Evolutionary conservation across 1,140 invertebrate species (phyloP).

Genomic region (Drosophila littoralis): DNA sequence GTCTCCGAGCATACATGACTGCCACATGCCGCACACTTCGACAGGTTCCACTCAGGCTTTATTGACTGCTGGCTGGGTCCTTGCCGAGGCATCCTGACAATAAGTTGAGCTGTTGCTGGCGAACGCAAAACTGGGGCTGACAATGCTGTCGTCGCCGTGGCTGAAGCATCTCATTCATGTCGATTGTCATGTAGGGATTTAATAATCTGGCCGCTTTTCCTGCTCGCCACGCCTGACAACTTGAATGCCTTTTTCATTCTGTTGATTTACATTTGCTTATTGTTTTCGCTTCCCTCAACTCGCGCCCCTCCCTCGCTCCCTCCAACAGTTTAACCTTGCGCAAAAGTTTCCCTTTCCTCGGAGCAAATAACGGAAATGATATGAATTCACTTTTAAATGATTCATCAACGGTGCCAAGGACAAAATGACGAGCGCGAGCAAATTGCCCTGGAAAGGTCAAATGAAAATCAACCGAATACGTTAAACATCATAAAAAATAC

Average conservation of each 20-base stretch:
- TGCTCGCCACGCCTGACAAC: conserved; percentile 47
- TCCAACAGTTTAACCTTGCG: neutral
- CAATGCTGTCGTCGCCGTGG: conserved; percentile 57
- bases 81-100: conserved; percentile 26
- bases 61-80: conserved; percentile 44
- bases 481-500: conserved; percentile 60
- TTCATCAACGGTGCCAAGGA: conserved; percentile 55
- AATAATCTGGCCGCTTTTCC: conserved; percentile 62
- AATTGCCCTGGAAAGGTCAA: conserved; percentile 32
- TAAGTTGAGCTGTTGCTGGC: conserved; percentile 22
- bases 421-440: conserved; percentile 24
- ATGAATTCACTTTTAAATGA: conserved; percentile 56
- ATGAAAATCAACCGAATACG: conserved; percentile 21
- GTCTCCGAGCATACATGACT: conserved; percentile 18
- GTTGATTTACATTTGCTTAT: conserved; percentile 69
- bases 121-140: conserved; percentile 49
- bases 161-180: conserved; percentile 28
- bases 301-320: no score
- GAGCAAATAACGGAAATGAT: conserved; percentile 41
- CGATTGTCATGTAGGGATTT: conserved; percentile 73
- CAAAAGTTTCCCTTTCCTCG: conserved; percentile 13
- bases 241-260: conserved; percentile 56
- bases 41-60: conserved; percentile 28
- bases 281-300: conserved; percentile 29
- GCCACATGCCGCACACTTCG: conserved; percentile 28